phyloP scores from a whole-genome alignment of 2,113 vertebrate species.

The Corythornis madagascariensis region DNA sequence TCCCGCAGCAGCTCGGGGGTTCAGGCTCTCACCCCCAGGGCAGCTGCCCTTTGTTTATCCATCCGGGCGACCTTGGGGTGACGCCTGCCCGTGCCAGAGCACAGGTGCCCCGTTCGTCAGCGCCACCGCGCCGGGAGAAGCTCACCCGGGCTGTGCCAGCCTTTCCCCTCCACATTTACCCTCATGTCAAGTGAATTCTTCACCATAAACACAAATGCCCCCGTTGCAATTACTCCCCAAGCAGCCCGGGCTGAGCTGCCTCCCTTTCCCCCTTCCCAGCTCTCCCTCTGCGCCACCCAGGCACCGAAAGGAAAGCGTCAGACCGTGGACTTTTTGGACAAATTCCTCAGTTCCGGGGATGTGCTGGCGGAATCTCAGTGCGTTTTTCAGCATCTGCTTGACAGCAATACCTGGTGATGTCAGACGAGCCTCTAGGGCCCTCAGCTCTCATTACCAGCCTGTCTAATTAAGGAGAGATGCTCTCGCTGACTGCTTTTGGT shows the following conservation, averaged over 20 bases:
- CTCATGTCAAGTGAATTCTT: slow-evolving; percentile 28
- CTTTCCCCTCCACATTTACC: slow-evolving; percentile 43
- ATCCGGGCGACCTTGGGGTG: not conserved
- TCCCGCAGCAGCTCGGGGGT: not conserved
- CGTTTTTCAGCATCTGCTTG: slow-evolving; percentile 45
- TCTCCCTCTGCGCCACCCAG: not conserved
- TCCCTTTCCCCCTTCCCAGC: not conserved
- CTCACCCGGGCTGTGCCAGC: slow-evolving; percentile 37
- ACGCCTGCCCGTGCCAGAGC: not conserved
- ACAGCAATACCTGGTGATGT: slow-evolving; percentile 62
- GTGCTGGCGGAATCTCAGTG: not conserved
- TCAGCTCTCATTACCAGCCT: slow-evolving; percentile 33
- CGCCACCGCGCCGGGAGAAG: not conserved
- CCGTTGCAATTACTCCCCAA: not conserved
- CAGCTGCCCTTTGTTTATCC: not conserved
- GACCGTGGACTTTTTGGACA: not conserved
- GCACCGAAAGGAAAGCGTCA: not conserved
- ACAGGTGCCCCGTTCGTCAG: slow-evolving; percentile 10
- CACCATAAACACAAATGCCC: not conserved
- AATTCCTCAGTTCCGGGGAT: not conserved
- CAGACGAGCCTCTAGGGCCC: slow-evolving; percentile 52
- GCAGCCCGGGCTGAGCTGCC: not conserved
- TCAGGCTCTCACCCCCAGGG: rapidly evolving
- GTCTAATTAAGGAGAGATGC: slow-evolving; percentile 52
- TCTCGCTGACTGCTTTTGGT: slow-evolving; percentile 21